Evolutionary conservation across 1,140 invertebrate species (phyloP), one percentile per base, ranked within the genome.

Genomic region (Magallana angulata): DNA sequence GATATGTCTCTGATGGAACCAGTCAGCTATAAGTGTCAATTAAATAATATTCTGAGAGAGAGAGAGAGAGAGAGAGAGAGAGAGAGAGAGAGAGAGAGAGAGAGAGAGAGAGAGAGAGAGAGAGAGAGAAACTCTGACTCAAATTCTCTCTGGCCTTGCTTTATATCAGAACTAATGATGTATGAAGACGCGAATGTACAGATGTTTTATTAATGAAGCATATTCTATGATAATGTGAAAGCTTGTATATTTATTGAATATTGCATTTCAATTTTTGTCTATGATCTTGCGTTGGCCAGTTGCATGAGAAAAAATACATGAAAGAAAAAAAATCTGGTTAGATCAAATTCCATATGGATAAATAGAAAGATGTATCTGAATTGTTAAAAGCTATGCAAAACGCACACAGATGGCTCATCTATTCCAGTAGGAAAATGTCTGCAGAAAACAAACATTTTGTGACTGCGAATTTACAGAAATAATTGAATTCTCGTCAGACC

Each of bases 21-120:
- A 62, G 11, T 48, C 36, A 62, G 60, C 11, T 1, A 62, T 14
- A 6, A 62, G 11, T 62, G 18, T 62, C 60, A n/a, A 62, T 62
- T 62, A 62, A n/a, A 62, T 62, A 14, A n/a, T 14, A 0, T 14
- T 62, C 18, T 6, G 11, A 16, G 18, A n/a, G 16, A n/a, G 18
- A n/a, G 16, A n/a, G 16, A 36, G 24, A 76, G 68, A 76, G 68
- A 76, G 30, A 76, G 68, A 76, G 68, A 68, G 64, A 68, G 64
- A 68, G 64, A 48, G 36, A 76, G 30, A 76, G 68, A 76, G 68
- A 68, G 64, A 68, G 64, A 68, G 64, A 68, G 18, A 68, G 64
- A 24, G 18, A 68, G 64, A 68, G 64, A 24, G 64, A 24, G 64
- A 68, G 64, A 68, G 16, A 68, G n/a, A 68, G 64, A 68, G 64